Evolutionary conservation across 2,888 invertebrate genomes (phyloP), one percentile per base, ranked within the genome.

Genomic region (Nephrotoma appendiculata): DNA sequence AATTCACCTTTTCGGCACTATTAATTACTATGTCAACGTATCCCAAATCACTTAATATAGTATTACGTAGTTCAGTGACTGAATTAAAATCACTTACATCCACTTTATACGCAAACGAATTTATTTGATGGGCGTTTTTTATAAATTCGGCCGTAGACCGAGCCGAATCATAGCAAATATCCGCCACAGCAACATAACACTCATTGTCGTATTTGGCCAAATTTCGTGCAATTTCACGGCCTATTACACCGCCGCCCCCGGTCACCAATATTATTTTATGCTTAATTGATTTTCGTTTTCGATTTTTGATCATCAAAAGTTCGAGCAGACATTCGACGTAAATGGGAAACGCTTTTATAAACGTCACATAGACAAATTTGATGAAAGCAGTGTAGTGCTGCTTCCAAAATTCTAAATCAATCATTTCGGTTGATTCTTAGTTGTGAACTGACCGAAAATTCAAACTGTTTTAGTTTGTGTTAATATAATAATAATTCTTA

Each of bases 21-120:
- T 92, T 92, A 2, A 92, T 90, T 86, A 92, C 88, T 86, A 92
- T 91, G 86, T 92, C 92, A 11, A 92, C 92, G 0, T 91, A 90
- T 2, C 92, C 92, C 88, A 92, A 87, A 86, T 86, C 86, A 1
- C 43, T 43, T 71, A 86, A 87, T 7, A 89, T 86, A 9, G 86
- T 31, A 6, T 86, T 45, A 31, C 87, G 86, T 7, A 88, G 45
- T 43, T 86, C 15, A 15, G 86, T n/a, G 0, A 88, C 43, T 45
- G 83, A 84, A n/a, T 87, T 86, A 85, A 41, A 86, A 86, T 86
- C 87, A 4, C 87, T 84, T 6, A 88, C 87, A 85, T 88, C 88
- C n/a, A 87, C 41, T 15, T 15, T 43, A 85, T 85, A 85, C 5
- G 85, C 85, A 19, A 15, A 44, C 11, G 85, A n/a, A 15, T 43